Evolutionary conservation across 2,797 vertebrate species (phyloP).

Genomic region (Melopsittacus undulatus): DNA sequence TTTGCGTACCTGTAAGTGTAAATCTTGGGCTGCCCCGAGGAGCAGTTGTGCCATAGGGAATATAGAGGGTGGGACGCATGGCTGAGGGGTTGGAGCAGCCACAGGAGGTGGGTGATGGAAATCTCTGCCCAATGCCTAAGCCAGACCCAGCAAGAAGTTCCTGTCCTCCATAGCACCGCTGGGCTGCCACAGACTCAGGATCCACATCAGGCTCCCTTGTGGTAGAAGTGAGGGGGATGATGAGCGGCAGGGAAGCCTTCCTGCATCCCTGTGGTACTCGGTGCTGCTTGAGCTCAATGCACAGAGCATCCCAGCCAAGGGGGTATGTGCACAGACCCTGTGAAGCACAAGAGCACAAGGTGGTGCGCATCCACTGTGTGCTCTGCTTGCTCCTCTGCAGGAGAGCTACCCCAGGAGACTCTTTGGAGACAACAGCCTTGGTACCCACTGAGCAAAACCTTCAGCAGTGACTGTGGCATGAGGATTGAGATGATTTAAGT

Average conservation of each 20-base stretch:
- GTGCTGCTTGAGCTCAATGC: neutral
- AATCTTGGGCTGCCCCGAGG: neutral
- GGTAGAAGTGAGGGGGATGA: neutral
- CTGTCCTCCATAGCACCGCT: rapidly evolving
- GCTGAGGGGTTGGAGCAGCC: neutral
- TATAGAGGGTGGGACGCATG: neutral
- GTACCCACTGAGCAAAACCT: neutral
- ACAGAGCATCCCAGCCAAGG: too few relatives aligned
- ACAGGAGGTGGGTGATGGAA: neutral
- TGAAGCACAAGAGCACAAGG: neutral
- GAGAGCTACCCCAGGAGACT: neutral
- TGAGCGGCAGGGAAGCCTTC: neutral
- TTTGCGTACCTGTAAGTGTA: neutral
- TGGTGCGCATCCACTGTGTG: rapidly evolving
- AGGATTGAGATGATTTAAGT: neutral
- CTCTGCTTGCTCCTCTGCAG: neutral
- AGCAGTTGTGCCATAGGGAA: rapidly evolving
- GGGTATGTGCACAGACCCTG: rapidly evolving
- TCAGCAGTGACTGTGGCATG: neutral
- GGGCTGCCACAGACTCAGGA: neutral
- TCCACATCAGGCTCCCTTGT: rapidly evolving
- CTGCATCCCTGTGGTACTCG: rapidly evolving
- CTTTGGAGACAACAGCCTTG: neutral
- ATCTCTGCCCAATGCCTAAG: neutral
- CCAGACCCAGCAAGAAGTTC: neutral